phyloP scores from a whole-genome alignment of 2,888 invertebrate genomes.

The Drosophila subquinaria region DNA sequence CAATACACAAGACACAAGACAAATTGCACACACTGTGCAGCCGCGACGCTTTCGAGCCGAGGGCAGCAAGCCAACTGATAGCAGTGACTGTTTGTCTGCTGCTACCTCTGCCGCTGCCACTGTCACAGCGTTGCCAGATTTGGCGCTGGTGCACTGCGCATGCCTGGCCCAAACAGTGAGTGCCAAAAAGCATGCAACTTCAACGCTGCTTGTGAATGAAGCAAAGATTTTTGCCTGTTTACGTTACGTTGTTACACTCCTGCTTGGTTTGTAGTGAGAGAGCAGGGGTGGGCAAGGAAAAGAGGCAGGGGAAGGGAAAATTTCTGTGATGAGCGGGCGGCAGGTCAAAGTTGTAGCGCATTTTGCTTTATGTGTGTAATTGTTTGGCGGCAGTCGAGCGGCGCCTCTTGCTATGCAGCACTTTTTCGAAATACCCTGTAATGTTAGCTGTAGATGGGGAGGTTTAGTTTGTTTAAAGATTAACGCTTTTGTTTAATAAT shows the following conservation, averaged over 20 bases:
- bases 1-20: constrained; percentile 27
- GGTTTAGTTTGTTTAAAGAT: neutral
- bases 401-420: constrained; percentile 53
- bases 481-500: neutral
- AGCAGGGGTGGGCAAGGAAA: neutral
- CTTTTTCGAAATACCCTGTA: constrained; percentile 30
- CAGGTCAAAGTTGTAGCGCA: constrained; percentile 73
- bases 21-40: constrained; percentile 12
- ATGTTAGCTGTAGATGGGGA: neutral
- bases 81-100: constrained; percentile 29
- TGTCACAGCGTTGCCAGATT: constrained; percentile 60
- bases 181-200: constrained; percentile 45
- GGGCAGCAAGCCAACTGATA: constrained; percentile 72
- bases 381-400: constrained; percentile 66
- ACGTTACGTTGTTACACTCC: constrained; percentile 40
- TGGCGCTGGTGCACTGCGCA: constrained; percentile 39
- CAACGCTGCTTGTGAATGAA: constrained; percentile 63
- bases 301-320: neutral
- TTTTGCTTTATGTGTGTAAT: constrained; percentile 73
- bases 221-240: constrained; percentile 47
- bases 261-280: neutral
- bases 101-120: constrained; percentile 2
- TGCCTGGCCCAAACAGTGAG: constrained; percentile 50
- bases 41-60: constrained; percentile 62
- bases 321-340: constrained; percentile 27